Evolutionary conservation across 2,113 vertebrate species (phyloP).

Genomic region (Psittacula cyanocephala): DNA sequence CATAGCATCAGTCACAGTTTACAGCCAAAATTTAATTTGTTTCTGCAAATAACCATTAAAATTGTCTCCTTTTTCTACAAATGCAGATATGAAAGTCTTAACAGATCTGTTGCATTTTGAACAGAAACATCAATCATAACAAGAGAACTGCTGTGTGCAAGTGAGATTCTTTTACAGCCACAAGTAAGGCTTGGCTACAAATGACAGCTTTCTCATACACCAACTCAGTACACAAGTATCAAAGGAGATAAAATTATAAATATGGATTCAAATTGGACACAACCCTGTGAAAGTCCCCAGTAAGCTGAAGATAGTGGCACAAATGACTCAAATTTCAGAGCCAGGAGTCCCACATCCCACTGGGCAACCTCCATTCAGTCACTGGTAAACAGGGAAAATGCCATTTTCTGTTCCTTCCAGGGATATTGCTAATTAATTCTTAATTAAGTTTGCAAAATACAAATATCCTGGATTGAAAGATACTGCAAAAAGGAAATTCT

Average conservation of each 20-base stretch:
- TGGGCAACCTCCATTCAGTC: neutral
- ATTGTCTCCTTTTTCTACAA: neutral
- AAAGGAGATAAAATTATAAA: neutral
- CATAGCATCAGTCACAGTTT: neutral
- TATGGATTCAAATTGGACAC: rapidly evolving
- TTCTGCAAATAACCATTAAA: neutral
- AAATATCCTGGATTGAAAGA: constrained; percentile 35
- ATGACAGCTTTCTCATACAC: neutral
- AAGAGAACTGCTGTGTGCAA: neutral
- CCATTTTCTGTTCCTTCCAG: neutral
- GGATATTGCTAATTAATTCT: constrained; percentile 33
- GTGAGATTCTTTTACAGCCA: neutral
- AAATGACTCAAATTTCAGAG: neutral
- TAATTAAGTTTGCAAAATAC: constrained; percentile 63
- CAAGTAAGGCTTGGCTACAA: neutral
- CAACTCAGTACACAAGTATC: neutral
- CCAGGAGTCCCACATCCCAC: neutral
- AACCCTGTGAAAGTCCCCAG: neutral
- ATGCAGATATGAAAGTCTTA: neutral
- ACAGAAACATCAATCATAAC: neutral
- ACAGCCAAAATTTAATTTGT: neutral
- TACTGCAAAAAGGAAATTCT: constrained; percentile 17
- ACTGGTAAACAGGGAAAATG: neutral
- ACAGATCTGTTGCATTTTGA: neutral
- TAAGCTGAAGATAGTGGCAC: neutral